These are phyloP conservation scores for Manis pentadactyla DNA, from an alignment of 2,797 vertebrate species.

Conservation along the genomic window DNA sequence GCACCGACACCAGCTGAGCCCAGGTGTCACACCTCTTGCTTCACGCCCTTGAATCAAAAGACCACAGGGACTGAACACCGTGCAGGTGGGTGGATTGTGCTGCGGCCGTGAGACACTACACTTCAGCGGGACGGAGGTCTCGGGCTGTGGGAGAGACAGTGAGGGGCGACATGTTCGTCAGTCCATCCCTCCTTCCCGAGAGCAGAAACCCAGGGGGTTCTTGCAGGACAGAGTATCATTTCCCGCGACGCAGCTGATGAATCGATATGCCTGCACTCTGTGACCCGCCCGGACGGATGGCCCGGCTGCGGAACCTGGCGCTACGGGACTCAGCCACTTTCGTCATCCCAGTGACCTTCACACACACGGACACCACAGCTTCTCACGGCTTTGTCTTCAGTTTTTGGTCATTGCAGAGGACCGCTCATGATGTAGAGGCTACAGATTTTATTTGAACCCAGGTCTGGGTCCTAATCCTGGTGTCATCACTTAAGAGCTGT, in stretches of 20 bases:
- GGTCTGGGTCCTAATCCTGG: neutral
- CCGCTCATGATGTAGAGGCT: neutral
- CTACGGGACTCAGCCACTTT: accelerated
- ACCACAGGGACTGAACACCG: accelerated
- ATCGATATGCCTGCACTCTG: accelerated
- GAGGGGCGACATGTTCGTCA: accelerated
- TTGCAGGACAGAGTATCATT: accelerated
- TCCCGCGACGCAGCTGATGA: accelerated
- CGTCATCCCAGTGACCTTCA: neutral
- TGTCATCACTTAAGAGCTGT: accelerated
- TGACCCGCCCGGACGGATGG: too few relatives aligned
- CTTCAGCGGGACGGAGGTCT: neutral
- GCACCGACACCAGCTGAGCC: accelerated
- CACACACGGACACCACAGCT: too few relatives aligned
- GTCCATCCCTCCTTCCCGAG: accelerated
- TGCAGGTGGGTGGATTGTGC: accelerated
- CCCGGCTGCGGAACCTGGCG: accelerated
- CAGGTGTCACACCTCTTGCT: accelerated
- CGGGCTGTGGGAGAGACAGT: accelerated
- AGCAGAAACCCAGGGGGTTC: neutral
- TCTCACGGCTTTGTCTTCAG: neutral
- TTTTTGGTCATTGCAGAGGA: neutral
- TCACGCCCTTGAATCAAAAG: neutral
- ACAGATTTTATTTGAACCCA: neutral
- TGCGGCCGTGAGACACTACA: accelerated